Conservation (phyloP, 2,797 vertebrate species). For the Pachyuromys duprasi region DNA sequence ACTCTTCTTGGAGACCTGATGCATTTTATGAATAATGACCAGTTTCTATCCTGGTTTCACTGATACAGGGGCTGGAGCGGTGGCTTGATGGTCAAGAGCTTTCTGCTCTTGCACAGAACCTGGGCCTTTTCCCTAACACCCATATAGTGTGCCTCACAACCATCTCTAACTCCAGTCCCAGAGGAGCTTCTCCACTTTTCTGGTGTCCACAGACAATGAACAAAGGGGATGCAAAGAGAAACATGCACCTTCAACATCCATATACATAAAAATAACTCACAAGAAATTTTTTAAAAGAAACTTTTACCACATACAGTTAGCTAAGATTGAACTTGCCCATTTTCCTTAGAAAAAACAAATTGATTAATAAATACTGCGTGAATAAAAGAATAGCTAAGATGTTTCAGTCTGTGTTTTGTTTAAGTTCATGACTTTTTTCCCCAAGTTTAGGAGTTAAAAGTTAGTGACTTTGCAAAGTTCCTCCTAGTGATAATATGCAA, state of each 20-base stretch:
- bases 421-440: not conserved
- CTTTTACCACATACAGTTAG: not conserved
- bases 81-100: not conserved
- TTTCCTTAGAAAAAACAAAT: not conserved
- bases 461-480: not conserved
- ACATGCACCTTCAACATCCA: not conserved
- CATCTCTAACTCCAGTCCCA: not conserved
- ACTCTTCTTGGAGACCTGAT: not conserved
- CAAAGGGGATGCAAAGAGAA: not conserved
- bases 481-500: not conserved
- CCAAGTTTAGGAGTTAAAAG: not conserved
- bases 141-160: not conserved
- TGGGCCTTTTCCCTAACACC: too few relatives aligned
- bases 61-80: not conserved
- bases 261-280: not conserved
- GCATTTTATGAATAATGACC: not conserved
- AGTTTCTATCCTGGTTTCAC: not conserved
- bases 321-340: not conserved
- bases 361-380: not conserved
- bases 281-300: not conserved
- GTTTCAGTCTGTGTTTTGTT: not conserved
- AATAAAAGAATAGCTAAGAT: not conserved
- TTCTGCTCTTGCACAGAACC: not conserved
- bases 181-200: not conserved
- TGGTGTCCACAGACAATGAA: too few relatives aligned